Evolutionary conservation across 1,140 invertebrate species (phyloP).

Genomic region (Lanistes nyassanus): DNA sequence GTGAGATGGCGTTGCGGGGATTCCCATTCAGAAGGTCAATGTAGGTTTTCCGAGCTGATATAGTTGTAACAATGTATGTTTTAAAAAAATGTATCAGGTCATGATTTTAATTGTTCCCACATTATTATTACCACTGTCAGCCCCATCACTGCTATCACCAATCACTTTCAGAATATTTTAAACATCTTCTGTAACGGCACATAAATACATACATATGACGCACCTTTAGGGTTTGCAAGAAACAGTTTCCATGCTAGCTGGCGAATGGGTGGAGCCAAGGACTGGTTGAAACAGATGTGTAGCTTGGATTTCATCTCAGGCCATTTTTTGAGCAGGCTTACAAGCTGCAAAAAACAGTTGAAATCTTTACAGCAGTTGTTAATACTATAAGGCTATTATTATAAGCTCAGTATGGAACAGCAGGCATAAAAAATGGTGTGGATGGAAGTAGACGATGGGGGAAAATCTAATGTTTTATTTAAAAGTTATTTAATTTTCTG

Average conservation of each 20-base stretch:
- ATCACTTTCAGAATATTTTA: not conserved
- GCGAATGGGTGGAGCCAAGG: conserved; percentile 50
- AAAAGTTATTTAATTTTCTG: too few species aligned
- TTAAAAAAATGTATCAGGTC: not conserved
- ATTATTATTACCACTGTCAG: not conserved
- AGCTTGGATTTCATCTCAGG: conserved; percentile 64
- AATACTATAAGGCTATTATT: too few species aligned
- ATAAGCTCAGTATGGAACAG: too few species aligned
- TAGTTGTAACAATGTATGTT: conserved; percentile 7
- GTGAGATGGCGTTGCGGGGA: conserved; percentile 59
- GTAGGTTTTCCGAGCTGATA: conserved; percentile 58
- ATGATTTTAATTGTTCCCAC: not conserved
- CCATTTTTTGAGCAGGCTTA: conserved; percentile 61
- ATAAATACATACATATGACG: not conserved
- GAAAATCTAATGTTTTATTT: too few species aligned
- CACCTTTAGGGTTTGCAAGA: conserved; percentile 58
- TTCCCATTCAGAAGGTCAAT: conserved; percentile 57
- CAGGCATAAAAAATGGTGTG: too few species aligned
- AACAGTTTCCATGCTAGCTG: conserved; percentile 61
- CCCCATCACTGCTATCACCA: not conserved
- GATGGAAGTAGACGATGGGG: too few species aligned
- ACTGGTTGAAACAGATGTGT: conserved; percentile 58
- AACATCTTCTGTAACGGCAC: not conserved
- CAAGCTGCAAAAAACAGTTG: conserved; percentile 14
- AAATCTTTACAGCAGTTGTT: not conserved